Evolutionary conservation across 2,113 vertebrate genomes (phyloP).

Genomic region (Numenius arquata): DNA sequence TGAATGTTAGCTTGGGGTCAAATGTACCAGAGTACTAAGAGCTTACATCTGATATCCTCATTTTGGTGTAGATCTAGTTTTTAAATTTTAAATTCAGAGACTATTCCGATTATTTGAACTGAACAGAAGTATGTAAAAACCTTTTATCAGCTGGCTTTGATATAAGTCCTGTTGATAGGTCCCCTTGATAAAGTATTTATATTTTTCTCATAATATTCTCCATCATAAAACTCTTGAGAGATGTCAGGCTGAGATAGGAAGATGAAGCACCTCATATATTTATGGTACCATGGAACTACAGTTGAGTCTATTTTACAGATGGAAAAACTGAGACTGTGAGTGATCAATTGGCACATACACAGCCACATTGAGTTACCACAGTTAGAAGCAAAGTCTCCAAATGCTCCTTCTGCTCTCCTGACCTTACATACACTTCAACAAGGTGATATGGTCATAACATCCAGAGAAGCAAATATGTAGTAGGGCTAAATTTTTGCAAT

Average conservation of each 20-base stretch:
- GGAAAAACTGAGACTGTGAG: constrained; percentile 20
- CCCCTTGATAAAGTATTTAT: not conserved
- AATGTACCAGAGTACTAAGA: not conserved
- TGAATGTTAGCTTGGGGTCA: not conserved
- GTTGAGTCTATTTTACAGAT: constrained; percentile 26
- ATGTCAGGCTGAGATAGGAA: not conserved
- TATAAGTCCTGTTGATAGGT: not conserved
- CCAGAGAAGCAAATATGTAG: not conserved
- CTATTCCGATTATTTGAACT: not conserved
- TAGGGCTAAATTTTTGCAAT: not conserved
- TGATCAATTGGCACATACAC: not conserved
- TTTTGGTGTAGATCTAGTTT: not conserved
- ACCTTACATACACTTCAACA: not conserved
- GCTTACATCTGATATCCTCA: not conserved
- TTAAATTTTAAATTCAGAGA: not conserved
- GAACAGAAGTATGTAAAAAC: not conserved
- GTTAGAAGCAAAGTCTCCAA: constrained; percentile 16
- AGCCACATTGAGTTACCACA: not conserved
- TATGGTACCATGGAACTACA: not conserved
- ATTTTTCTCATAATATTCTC: not conserved
- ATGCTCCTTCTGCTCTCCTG: constrained; percentile 18
- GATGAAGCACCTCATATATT: not conserved
- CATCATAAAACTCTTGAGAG: not conserved
- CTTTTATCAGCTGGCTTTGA: not conserved
- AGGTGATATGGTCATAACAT: not conserved